A percentile compares a stretch with the other conserved stretches of the same genome.
phyloP scores from a whole-genome alignment of 1,140 invertebrate species.

The Drosophila busckii region DNA sequence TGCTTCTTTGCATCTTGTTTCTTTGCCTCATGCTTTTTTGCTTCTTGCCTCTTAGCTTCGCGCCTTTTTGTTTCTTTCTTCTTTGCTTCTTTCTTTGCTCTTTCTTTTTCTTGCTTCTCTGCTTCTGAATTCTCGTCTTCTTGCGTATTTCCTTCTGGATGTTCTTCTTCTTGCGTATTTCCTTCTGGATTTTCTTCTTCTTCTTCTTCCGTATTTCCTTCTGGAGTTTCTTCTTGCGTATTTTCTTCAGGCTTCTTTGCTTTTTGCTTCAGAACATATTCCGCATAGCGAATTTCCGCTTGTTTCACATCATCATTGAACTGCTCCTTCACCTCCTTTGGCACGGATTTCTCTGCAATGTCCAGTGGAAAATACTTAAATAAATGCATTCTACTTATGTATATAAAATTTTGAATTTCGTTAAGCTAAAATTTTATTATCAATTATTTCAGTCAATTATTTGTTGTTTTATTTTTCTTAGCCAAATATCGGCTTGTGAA shows the following conservation, averaged over 20 bases:
- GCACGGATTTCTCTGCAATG: conserved; percentile 33
- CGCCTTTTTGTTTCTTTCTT: background rate
- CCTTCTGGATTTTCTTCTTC: background rate
- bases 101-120: background rate
- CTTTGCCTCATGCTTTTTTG: background rate
- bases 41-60: conserved; percentile 32
- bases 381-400: too few relatives aligned
- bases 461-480: too few relatives aligned
- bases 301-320: conserved; percentile 44
- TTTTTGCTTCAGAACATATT: background rate
- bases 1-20: background rate
- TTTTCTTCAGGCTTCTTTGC: background rate
- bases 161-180: background rate
- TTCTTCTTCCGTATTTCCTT: too few relatives aligned
- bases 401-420: too few relatives aligned
- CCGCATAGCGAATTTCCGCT: conserved; percentile 1
- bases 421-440: too few relatives aligned
- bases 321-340: conserved; percentile 38
- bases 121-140: conserved; percentile 29
- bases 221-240: too few relatives aligned
- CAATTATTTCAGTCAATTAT: too few relatives aligned
- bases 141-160: background rate
- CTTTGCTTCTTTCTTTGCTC: background rate
- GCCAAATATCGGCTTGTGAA: too few relatives aligned
- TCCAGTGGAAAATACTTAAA: too few relatives aligned